Evolutionary conservation across 2,113 vertebrate genomes (phyloP).

Genomic region (Salvator merianae): DNA sequence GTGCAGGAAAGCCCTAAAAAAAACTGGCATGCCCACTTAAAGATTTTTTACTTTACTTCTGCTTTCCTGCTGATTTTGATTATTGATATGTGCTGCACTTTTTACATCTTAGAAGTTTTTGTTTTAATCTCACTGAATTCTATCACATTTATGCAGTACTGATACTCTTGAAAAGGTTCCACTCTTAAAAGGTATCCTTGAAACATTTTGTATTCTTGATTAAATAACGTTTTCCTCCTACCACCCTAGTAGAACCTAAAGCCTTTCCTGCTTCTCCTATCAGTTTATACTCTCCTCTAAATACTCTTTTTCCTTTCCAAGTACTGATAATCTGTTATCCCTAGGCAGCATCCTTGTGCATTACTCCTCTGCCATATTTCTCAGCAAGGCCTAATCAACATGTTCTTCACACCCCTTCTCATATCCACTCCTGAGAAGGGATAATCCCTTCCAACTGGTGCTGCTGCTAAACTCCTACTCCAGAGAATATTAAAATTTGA

Average conservation of each 20-base stretch:
- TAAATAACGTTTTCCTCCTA: background rate
- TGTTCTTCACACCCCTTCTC: conserved; percentile 15
- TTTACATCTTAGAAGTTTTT: background rate
- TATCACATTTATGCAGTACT: background rate
- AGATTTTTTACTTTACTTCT: too few relatives aligned
- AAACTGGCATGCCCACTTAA: too few relatives aligned
- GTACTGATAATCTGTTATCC: background rate
- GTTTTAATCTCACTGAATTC: background rate
- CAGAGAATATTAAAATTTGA: background rate
- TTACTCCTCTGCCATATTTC: background rate
- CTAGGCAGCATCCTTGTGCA: background rate
- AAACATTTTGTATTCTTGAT: background rate
- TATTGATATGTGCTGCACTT: background rate
- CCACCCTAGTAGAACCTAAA: too few relatives aligned
- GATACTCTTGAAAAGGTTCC: background rate
- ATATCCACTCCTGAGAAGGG: background rate
- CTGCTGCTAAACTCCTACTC: background rate
- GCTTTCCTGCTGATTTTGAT: background rate
- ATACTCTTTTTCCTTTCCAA: background rate
- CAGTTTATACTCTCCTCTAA: background rate
- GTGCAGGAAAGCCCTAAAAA: too few relatives aligned
- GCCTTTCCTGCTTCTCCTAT: background rate
- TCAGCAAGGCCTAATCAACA: background rate
- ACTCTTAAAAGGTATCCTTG: background rate
- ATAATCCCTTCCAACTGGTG: background rate